Evolutionary conservation across 2,113 vertebrate genomes (phyloP).

Genomic region (Bubo scandiacus): DNA sequence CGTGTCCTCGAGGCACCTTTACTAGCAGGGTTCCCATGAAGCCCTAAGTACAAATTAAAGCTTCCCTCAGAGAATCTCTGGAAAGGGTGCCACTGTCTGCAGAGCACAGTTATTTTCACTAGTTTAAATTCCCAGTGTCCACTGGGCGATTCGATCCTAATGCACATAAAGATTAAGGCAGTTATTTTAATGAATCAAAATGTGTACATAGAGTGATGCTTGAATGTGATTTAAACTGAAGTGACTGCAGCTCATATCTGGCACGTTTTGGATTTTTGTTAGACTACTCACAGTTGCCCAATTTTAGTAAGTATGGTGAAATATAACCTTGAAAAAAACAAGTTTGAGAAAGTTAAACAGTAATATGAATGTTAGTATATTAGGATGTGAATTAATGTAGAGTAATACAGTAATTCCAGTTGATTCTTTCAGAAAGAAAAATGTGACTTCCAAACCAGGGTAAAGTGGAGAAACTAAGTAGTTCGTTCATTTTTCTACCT

Average conservation of each 20-base stretch:
- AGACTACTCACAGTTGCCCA: background rate
- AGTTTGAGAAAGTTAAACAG: background rate
- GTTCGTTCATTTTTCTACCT: background rate
- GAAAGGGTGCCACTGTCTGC: background rate
- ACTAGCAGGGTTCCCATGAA: background rate
- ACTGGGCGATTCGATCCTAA: background rate
- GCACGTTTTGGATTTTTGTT: background rate
- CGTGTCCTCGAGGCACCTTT: background rate
- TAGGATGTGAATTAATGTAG: background rate
- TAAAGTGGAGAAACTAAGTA: background rate
- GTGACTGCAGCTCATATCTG: background rate
- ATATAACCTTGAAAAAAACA: background rate
- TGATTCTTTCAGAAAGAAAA: background rate
- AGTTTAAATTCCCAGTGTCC: background rate
- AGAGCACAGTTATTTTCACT: background rate
- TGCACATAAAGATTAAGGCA: background rate
- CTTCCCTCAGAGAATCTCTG: background rate
- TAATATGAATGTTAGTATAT: background rate
- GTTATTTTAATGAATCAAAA: background rate
- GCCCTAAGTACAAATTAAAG: constrained; percentile 1
- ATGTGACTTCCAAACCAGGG: background rate
- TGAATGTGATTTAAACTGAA: background rate
- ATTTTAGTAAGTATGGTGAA: background rate
- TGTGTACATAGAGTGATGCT: background rate
- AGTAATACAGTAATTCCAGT: background rate